phyloP scores from a whole-genome alignment of 2,113 vertebrate species.

The Piprites chloris region DNA sequence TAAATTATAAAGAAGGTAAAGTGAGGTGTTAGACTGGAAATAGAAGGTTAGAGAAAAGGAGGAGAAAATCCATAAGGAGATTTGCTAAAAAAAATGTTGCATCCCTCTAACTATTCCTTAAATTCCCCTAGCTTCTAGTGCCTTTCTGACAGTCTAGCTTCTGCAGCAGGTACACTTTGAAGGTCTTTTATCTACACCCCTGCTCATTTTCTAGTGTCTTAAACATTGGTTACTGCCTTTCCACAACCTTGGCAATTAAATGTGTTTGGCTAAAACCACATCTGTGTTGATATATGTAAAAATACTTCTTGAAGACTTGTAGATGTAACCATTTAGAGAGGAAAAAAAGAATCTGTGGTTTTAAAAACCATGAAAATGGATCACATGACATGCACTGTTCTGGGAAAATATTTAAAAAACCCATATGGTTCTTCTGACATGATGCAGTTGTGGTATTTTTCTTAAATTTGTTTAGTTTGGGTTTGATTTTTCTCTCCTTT shows the following conservation, averaged over 20 bases:
- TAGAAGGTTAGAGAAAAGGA: background rate
- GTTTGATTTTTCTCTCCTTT: background rate
- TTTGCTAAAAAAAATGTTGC: background rate
- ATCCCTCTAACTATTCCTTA: background rate
- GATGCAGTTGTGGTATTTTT: background rate
- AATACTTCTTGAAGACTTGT: background rate
- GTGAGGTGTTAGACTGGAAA: background rate
- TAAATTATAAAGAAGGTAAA: background rate
- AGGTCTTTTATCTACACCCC: background rate
- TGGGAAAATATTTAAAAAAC: background rate
- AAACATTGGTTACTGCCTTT: background rate
- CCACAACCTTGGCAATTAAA: background rate
- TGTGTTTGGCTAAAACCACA: background rate
- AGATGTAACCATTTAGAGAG: background rate
- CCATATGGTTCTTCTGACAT: background rate
- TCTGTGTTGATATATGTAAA: background rate
- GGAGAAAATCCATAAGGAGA: background rate
- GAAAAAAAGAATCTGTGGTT: background rate
- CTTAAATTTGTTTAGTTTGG: background rate
- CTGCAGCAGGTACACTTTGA: background rate
- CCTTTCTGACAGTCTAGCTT: background rate
- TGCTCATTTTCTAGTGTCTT: background rate
- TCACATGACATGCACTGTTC: background rate
- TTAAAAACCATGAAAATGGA: background rate
- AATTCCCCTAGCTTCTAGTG: background rate